Conservation (phyloP, 2,797 vertebrate genomes). For the Lagothrix lagotricha region DNA sequence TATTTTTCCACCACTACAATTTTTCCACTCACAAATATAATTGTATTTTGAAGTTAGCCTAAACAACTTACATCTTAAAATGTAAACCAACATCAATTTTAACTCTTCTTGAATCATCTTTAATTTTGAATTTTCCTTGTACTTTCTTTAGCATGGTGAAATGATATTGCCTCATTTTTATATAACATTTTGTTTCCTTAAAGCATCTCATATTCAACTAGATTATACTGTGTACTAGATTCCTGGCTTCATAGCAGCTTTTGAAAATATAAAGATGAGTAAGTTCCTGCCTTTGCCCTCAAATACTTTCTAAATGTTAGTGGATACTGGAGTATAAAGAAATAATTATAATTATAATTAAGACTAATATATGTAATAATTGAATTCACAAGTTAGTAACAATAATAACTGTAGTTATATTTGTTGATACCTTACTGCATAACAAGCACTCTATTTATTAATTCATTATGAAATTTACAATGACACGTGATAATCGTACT, state of each 20-base stretch:
- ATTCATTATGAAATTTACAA: neutral
- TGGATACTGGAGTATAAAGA: neutral
- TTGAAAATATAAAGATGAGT: neutral
- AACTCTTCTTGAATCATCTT: neutral
- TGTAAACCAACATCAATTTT: neutral
- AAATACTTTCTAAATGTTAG: neutral
- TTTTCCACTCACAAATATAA: neutral
- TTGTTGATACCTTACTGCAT: neutral
- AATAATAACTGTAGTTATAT: neutral
- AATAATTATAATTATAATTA: constrained; percentile 9
- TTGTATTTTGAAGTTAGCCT: neutral
- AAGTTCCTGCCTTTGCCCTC: neutral
- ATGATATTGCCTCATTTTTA: neutral
- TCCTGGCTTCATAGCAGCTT: neutral
- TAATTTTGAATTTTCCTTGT: constrained; percentile 18
- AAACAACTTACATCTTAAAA: neutral
- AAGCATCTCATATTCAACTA: neutral
- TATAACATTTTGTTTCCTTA: neutral
- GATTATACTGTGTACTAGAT: neutral
- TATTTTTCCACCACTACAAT: neutral
- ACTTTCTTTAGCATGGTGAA: neutral
- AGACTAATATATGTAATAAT: neutral
- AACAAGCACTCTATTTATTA: neutral
- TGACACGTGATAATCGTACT: neutral
- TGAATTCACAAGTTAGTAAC: neutral